Evolutionary conservation across 2,113 vertebrate species (phyloP).

Genomic region (Megaptera novaeangliae): DNA sequence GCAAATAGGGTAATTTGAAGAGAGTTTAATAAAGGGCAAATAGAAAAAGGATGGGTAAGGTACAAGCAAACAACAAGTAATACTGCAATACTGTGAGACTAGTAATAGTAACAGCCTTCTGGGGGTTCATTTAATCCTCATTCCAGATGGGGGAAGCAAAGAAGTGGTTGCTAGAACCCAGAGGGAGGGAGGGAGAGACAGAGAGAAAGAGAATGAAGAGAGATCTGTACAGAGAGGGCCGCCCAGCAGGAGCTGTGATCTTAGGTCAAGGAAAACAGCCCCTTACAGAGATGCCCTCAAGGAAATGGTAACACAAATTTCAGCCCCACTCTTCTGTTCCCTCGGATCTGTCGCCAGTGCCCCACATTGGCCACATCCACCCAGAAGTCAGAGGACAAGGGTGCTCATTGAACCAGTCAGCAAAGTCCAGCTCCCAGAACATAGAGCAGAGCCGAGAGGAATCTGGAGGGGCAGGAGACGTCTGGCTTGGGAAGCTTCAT

Average conservation of each 20-base stretch:
- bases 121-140: not conserved
- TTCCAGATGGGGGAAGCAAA: not conserved
- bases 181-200: not conserved
- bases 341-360: not conserved
- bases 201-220: no score
- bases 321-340: not conserved
- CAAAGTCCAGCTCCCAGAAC: not conserved
- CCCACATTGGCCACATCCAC: not conserved
- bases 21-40: not conserved
- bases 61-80: not conserved
- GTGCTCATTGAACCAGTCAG: not conserved
- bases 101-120: not conserved
- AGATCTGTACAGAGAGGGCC: not conserved
- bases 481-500: not conserved
- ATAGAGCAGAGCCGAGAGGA: accelerated
- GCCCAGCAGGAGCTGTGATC: not conserved
- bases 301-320: not conserved
- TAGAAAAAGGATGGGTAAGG: not conserved
- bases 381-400: not conserved
- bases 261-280: not conserved
- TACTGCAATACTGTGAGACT: not conserved
- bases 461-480: not conserved
- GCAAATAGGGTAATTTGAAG: not conserved
- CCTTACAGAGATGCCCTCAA: not conserved
- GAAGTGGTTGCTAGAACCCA: not conserved